Conservation (phyloP, 35 echinoderm and acorn worm species). For the Ptychodera flava region DNA sequence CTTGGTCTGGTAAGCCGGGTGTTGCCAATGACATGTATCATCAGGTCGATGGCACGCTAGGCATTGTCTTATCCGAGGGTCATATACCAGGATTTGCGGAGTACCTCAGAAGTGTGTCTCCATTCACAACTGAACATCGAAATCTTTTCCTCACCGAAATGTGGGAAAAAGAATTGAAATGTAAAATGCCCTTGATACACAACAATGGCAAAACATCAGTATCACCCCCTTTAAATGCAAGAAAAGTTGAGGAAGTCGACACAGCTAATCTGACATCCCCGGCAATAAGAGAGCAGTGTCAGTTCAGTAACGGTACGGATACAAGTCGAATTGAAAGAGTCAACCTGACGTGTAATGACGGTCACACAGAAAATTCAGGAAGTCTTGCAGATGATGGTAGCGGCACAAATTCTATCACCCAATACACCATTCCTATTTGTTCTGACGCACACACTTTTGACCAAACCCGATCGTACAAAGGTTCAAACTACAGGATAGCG, state of each 20-base stretch:
- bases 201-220: too few relatives aligned
- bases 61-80: not conserved
- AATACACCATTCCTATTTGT: not conserved
- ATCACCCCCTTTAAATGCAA: too few relatives aligned
- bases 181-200: too few relatives aligned
- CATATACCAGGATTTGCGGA: not conserved
- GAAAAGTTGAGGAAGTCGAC: too few relatives aligned
- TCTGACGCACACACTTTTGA: not conserved
- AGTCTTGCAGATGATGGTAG: too few relatives aligned
- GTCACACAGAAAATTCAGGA: too few relatives aligned
- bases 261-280: too few relatives aligned
- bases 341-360: too few relatives aligned
- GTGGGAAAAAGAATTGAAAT: not conserved
- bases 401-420: too few relatives aligned
- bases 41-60: not conserved
- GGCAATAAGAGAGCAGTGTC: too few relatives aligned
- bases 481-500: not conserved
- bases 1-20: not conserved
- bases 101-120: not conserved
- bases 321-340: too few relatives aligned
- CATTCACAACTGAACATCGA: not conserved
- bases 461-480: not conserved
- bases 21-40: not conserved
- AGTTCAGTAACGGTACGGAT: too few relatives aligned
- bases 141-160: not conserved